These are phyloP conservation scores for Podocnemis expansa DNA, from an alignment of 2,113 vertebrate genomes.

Conservation along the genomic window DNA sequence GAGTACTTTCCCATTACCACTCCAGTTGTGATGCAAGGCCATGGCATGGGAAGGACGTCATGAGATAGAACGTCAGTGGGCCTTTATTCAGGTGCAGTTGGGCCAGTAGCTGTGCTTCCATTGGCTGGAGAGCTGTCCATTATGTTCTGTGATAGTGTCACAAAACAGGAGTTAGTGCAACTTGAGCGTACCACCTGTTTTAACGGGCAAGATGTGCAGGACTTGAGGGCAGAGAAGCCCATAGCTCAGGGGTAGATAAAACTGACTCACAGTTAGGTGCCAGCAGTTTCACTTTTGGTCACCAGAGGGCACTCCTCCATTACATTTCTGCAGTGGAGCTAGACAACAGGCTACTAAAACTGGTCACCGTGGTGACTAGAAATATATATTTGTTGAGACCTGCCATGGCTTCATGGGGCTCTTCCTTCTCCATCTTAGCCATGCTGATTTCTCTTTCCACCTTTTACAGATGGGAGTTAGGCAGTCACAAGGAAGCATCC, in stretches of 20 bases:
- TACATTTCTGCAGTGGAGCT: too few species aligned
- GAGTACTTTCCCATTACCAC: not conserved
- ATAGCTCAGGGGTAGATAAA: too few species aligned
- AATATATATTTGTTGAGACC: too few species aligned
- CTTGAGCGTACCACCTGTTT: not conserved
- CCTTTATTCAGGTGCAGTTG: not conserved
- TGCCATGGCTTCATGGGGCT: not conserved
- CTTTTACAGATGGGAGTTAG: not conserved
- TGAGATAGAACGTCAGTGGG: not conserved
- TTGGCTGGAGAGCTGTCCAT: not conserved
- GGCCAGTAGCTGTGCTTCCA: not conserved
- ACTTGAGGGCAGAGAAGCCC: accelerated
- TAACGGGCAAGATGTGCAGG: not conserved
- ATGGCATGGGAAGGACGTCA: not conserved
- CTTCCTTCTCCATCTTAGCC: not conserved
- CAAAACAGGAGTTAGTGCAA: accelerated
- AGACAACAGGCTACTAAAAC: too few species aligned
- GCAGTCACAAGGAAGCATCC: not conserved
- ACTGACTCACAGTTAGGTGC: too few species aligned
- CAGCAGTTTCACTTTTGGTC: too few species aligned
- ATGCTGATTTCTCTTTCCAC: not conserved
- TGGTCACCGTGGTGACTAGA: too few species aligned
- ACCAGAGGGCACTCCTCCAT: too few species aligned
- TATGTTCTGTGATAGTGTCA: accelerated
- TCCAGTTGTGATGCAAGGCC: not conserved